phyloP scores from a whole-genome alignment of 2,113 vertebrate species.

The Reinhardtius hippoglossoides region DNA sequence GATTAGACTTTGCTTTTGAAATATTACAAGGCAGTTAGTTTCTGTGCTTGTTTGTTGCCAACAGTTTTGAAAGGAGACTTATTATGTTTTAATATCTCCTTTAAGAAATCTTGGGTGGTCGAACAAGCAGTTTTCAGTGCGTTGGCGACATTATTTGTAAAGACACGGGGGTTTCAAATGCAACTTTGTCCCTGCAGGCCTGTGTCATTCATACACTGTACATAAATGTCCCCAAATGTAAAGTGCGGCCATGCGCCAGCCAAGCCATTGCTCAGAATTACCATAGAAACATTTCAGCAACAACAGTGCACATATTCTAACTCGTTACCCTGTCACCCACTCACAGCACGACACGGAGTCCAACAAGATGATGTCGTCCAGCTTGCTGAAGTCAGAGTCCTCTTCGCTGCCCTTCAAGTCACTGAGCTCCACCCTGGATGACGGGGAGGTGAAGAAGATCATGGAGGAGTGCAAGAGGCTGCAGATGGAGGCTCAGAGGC shows the following conservation, averaged over 20 bases:
- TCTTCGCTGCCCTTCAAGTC: constrained; percentile 88
- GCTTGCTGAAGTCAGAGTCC: constrained; percentile 93
- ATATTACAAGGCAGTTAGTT: no score
- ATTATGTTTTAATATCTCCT: no score
- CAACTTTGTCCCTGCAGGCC: constrained; percentile 12
- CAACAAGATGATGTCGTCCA: constrained; percentile 93
- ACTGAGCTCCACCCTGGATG: constrained; percentile 91
- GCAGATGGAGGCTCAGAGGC: constrained; percentile 95
- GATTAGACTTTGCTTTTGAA: not conserved
- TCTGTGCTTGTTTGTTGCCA: not conserved
- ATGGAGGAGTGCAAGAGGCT: constrained; percentile 97
- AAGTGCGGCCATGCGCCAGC: constrained; percentile 12
- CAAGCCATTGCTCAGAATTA: constrained; percentile 19
- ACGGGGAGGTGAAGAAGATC: constrained; percentile 93
- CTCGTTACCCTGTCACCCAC: constrained; percentile 29
- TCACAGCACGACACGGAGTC: constrained; percentile 95
- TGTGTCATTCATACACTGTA: not conserved
- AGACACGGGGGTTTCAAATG: constrained; percentile 5
- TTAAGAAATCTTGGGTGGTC: not conserved
- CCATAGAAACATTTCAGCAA: constrained; percentile 31
- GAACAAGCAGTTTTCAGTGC: not conserved
- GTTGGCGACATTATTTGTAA: not conserved
- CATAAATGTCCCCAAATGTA: constrained; percentile 14
- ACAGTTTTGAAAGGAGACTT: no score
- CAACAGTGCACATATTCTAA: constrained; percentile 29